Percentiles rank a stretch among this genome's conserved stretches.
Conservation (phyloP, 2,797 vertebrate species). For the Cyclopterus lumpus region DNA sequence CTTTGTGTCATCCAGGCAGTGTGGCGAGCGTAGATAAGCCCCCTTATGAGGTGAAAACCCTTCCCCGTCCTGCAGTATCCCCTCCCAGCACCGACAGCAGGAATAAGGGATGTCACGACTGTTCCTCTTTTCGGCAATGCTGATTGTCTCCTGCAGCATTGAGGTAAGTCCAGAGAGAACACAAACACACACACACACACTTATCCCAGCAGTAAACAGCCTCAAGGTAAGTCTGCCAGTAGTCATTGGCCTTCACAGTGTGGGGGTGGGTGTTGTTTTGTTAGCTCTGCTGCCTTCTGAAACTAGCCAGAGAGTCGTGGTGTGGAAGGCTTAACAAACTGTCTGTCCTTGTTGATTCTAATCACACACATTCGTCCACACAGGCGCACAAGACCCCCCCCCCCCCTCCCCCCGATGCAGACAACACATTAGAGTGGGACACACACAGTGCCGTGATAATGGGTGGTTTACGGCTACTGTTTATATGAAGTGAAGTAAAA, state of each 20-base stretch:
- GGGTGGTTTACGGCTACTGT: conserved; percentile 45
- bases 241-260: conserved; percentile 26
- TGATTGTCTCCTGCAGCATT: conserved; percentile 80
- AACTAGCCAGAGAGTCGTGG: conserved; percentile 31
- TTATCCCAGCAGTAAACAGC: conserved; percentile 1
- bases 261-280: conserved; percentile 5
- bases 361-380: conserved; percentile 7
- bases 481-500: conserved; percentile 32
- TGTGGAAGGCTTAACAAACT: conserved; percentile 41
- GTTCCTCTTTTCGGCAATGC: conserved; percentile 79
- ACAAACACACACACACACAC: conserved; percentile 10
- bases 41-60: conserved; percentile 81
- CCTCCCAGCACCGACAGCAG: conserved; percentile 73
- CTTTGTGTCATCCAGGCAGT: conserved; percentile 79
- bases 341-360: conserved; percentile 9
- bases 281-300: conserved; percentile 30
- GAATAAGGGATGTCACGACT: conserved; percentile 88
- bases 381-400: conserved; percentile 3
- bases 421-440: conserved; percentile 1
- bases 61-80: conserved; percentile 69
- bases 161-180: conserved; percentile 75
- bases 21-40: conserved; percentile 77
- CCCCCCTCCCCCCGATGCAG: too few relatives aligned
- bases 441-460: conserved; percentile 4
- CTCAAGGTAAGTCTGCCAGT: conserved; percentile 9